Conservation (phyloP, 2,113 vertebrate genomes). For the Circaetus gallicus region DNA sequence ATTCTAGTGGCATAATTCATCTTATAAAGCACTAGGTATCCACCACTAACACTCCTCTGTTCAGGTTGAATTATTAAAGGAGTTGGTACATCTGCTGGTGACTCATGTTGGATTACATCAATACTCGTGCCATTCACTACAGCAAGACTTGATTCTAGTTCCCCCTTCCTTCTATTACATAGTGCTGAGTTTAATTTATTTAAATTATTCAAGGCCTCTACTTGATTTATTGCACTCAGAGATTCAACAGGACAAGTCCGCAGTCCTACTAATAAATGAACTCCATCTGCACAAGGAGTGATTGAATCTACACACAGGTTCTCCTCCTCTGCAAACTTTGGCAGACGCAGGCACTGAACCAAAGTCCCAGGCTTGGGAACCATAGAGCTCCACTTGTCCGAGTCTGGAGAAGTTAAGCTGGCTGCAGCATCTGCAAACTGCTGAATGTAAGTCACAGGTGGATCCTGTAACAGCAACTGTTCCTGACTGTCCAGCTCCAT, state of each 20-base stretch:
- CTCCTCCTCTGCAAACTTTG: constrained; percentile 95
- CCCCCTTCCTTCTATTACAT: constrained; percentile 89
- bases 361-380: constrained; percentile 92
- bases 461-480: constrained; percentile 95
- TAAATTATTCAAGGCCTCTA: constrained; percentile 98
- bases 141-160: constrained; percentile 79
- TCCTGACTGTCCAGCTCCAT: constrained; percentile 98
- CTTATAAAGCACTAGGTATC: constrained; percentile 95
- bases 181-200: constrained; percentile 98
- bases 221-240: constrained; percentile 95
- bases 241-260: constrained; percentile 88
- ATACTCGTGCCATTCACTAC: constrained; percentile 87
- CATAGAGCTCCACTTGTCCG: constrained; percentile 92
- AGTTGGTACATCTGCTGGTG: constrained; percentile 83
- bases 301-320: constrained; percentile 94
- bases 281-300: constrained; percentile 94
- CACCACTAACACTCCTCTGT: constrained; percentile 84
- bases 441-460: constrained; percentile 97
- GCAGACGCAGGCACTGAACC: constrained; percentile 93
- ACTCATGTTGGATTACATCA: constrained; percentile 82
- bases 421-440: constrained; percentile 94
- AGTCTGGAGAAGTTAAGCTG: constrained; percentile 85
- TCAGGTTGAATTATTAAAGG: constrained; percentile 92
- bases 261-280: constrained; percentile 92
- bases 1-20: constrained; percentile 97